Evolutionary conservation across 2,888 invertebrate species (phyloP).

Genomic region (Loripinus fragilis): DNA sequence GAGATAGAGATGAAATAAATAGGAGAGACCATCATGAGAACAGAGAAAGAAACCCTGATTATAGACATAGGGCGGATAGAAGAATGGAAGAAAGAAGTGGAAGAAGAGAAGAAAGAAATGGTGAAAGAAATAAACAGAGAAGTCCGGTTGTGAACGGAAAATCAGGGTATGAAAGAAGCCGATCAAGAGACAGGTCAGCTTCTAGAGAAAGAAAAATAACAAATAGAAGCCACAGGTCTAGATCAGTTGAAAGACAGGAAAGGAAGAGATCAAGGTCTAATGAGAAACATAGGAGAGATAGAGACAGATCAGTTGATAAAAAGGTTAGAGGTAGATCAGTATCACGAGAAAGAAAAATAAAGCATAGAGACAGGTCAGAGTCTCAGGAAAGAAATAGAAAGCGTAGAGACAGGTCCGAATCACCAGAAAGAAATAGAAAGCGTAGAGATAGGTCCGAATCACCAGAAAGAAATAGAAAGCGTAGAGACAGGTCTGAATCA

Average conservation of each 20-base stretch:
- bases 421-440: too few species aligned
- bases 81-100: constrained; percentile 9
- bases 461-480: too few species aligned
- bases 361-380: constrained; percentile 18
- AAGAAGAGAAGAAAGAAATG: neutral
- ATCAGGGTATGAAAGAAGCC: constrained; percentile 16
- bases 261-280: constrained; percentile 22
- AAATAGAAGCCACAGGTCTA: constrained; percentile 25
- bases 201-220: neutral
- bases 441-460: too few species aligned
- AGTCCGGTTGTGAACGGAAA: neutral
- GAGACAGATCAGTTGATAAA: neutral
- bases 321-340: constrained; percentile 9
- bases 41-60: neutral
- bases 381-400: constrained; percentile 17
- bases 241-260: constrained; percentile 12
- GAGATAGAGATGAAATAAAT: constrained; percentile 5
- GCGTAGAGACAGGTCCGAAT: neutral
- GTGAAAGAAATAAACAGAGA: constrained; percentile 14
- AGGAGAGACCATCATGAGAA: neutral
- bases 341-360: neutral
- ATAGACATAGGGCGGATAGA: neutral
- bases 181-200: constrained; percentile 17
- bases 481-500: too few species aligned
- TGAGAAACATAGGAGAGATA: constrained; percentile 8